These are phyloP conservation scores for Stomatorhinus walkeri DNA, from an alignment of 2,797 vertebrate species.

Conservation along the genomic window DNA sequence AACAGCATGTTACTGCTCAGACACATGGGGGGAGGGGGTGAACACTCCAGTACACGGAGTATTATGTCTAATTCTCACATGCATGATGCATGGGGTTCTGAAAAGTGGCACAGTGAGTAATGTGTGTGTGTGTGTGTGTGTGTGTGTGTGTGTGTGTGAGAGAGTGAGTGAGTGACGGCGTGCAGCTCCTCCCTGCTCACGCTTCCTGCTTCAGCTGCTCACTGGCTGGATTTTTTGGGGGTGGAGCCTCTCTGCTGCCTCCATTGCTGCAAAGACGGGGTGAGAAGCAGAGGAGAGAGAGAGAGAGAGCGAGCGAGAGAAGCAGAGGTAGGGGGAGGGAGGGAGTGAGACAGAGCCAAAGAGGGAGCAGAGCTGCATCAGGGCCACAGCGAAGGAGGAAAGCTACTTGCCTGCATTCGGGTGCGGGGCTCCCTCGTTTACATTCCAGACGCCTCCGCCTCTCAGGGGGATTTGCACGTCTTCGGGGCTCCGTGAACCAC, in stretches of 20 bases:
- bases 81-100: background rate
- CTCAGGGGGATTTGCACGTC: conserved; percentile 38
- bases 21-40: background rate
- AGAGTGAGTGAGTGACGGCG: conserved; percentile 21
- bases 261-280: conserved; percentile 56
- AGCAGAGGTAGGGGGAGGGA: conserved; percentile 31
- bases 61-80: background rate
- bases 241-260: conserved; percentile 51
- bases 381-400: conserved; percentile 36
- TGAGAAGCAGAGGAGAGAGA: conserved; percentile 26
- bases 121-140: background rate
- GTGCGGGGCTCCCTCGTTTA: conserved; percentile 55
- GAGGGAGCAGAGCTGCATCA: conserved; percentile 34
- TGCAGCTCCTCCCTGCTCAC: conserved; percentile 47
- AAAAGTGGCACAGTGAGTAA: background rate
- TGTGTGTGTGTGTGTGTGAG: background rate
- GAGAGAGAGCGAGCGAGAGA: conserved; percentile 33
- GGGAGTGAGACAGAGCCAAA: conserved; percentile 30
- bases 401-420: conserved; percentile 54
- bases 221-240: conserved; percentile 60
- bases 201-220: conserved; percentile 47
- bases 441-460: conserved; percentile 49
- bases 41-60: background rate
- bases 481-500: conserved; percentile 37
- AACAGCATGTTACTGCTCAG: background rate